These are phyloP conservation scores for Eurosta solidaginis DNA, from an alignment of 1,140 invertebrate species.

Conservation along the genomic window DNA sequence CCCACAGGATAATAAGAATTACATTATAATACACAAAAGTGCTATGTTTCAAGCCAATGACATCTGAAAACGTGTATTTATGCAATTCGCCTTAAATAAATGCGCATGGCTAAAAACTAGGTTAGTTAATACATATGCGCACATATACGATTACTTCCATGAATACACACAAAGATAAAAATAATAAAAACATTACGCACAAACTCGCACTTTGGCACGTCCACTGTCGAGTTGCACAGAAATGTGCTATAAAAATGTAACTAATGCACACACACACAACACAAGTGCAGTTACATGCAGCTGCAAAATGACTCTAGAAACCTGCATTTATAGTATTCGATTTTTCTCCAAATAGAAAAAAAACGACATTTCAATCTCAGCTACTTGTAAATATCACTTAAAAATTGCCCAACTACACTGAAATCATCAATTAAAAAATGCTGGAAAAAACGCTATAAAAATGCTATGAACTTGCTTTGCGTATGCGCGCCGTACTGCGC, in stretches of 20 bases:
- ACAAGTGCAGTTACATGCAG: not conserved
- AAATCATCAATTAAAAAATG: conserved; percentile 23
- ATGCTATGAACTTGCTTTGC: conserved; percentile 9
- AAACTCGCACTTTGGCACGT: not conserved
- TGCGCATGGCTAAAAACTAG: conserved; percentile 13
- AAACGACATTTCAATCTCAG: not conserved
- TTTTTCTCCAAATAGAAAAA: not conserved
- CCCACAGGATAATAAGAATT: not conserved
- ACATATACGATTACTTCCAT: not conserved
- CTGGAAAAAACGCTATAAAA: not conserved
- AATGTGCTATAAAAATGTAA: not conserved
- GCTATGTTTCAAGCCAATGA: conserved; percentile 4
- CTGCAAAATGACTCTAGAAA: not conserved
- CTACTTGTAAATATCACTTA: not conserved
- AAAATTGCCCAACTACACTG: not conserved
- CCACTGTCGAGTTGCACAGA: not conserved
- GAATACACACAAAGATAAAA: not conserved
- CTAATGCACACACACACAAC: not conserved
- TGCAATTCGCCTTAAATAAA: conserved; percentile 15
- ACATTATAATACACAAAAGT: not conserved
- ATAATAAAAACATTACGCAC: too few species aligned
- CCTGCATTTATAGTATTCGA: not conserved
- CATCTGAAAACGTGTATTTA: conserved; percentile 3
- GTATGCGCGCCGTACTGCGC: not conserved
- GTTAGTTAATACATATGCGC: not conserved